Percentiles rank a stretch among this genome's conserved stretches.
These are phyloP conservation scores for Melanotaenia parkinsoni DNA, from an alignment of 2,797 vertebrate genomes.

Conservation along the genomic window DNA sequence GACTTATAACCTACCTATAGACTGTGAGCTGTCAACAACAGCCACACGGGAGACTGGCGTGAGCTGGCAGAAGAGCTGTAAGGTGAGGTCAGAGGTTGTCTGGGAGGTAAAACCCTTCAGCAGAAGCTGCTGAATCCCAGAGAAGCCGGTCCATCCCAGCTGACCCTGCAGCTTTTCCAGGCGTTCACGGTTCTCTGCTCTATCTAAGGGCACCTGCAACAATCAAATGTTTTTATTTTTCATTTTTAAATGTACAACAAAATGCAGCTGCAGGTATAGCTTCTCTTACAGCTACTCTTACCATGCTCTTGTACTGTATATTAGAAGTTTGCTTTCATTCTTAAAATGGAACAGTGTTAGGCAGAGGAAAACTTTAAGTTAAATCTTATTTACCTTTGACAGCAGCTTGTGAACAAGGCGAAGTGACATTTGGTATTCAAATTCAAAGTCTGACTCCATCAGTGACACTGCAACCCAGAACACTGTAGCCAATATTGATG, in stretches of 20 bases:
- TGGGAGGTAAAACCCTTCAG: conserved; percentile 98
- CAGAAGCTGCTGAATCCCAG: conserved; percentile 95
- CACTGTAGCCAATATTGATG: conserved; percentile 93
- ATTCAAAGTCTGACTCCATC: conserved; percentile 99
- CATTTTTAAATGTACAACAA: not conserved
- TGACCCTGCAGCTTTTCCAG: conserved; percentile 98
- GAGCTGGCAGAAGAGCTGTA: conserved; percentile 96
- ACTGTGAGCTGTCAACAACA: conserved; percentile 96
- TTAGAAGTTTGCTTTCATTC: too few relatives aligned
- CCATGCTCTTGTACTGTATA: not conserved
- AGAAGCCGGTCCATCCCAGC: conserved; percentile 96
- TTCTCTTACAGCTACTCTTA: not conserved
- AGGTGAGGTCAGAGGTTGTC: conserved; percentile 93
- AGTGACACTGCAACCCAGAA: conserved; percentile 98
- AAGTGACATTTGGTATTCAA: conserved; percentile 97
- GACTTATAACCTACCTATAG: conserved; percentile 85
- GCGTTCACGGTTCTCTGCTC: conserved; percentile 94
- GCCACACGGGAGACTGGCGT: conserved; percentile 94
- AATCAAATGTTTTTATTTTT: not conserved
- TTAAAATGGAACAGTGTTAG: not conserved
- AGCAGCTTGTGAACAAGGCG: conserved; percentile 93
- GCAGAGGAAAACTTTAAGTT: not conserved
- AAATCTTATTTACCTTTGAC: conserved; percentile 74
- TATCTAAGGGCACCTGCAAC: conserved; percentile 91
- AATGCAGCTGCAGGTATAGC: not conserved